These are phyloP conservation scores for Mesembrinibis cayennensis DNA, from an alignment of 2,113 vertebrate genomes.

Conservation along the genomic window DNA sequence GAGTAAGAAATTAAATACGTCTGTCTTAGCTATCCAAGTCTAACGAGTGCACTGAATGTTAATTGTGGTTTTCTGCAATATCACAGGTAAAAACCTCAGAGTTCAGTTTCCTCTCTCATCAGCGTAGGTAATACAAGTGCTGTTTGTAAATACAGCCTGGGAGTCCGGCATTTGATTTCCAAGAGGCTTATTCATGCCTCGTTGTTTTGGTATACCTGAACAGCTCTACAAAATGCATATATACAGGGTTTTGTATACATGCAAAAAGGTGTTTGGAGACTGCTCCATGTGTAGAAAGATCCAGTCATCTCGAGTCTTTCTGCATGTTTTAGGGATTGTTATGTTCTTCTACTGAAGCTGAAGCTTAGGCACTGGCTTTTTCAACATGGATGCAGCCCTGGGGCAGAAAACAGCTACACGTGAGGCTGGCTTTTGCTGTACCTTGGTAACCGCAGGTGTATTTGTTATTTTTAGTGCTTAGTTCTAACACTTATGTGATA, in stretches of 20 bases:
- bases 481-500: background rate
- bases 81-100: background rate
- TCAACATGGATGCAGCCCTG: background rate
- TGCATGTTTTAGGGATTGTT: background rate
- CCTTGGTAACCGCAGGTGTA: background rate
- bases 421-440: background rate
- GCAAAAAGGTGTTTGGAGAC: background rate
- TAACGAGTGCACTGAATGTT: background rate
- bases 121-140: background rate
- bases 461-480: background rate
- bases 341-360: background rate
- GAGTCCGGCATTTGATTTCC: background rate
- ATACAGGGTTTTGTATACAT: too few species aligned
- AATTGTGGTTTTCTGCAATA: background rate
- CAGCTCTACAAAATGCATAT: background rate
- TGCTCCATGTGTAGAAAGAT: background rate
- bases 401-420: background rate
- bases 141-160: background rate
- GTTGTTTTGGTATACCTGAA: background rate
- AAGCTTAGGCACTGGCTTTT: background rate
- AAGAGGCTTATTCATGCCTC: background rate
- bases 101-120: background rate
- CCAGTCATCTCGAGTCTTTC: rapidly evolving
- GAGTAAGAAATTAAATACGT: background rate
- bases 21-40: background rate